Evolutionary conservation across 2,113 vertebrate species (phyloP).

Genomic region (Gallinago paraguaiae): DNA sequence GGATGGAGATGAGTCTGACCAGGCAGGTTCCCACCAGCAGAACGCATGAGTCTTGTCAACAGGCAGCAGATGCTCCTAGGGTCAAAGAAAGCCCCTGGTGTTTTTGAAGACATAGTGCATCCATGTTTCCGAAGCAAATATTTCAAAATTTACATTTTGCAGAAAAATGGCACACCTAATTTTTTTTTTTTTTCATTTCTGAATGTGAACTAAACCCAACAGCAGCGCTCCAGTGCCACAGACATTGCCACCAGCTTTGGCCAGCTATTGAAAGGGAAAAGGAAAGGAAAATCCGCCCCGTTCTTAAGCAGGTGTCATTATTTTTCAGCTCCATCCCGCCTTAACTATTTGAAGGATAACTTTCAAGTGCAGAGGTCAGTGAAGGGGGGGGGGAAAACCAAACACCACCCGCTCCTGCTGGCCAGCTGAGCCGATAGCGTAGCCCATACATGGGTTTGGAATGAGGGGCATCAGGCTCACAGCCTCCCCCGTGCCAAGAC

Average conservation of each 20-base stretch:
- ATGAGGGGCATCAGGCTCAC: conserved; percentile 50
- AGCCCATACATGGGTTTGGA: conserved; percentile 77
- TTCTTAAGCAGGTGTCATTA: neutral
- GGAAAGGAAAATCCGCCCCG: neutral
- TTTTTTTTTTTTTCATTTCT: neutral
- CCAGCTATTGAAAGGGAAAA: neutral
- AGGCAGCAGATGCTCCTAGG: neutral
- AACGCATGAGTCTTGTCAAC: rapidly evolving
- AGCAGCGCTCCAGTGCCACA: neutral
- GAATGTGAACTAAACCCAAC: neutral
- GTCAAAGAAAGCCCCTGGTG: neutral
- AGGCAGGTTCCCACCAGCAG: neutral
- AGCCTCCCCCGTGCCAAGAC: conserved; percentile 52
- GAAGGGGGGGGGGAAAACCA: too few relatives aligned
- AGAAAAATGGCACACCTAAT: neutral
- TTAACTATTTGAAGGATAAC: conserved; percentile 31
- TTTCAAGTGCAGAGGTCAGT: neutral
- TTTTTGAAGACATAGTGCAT: neutral
- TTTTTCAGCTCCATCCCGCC: neutral
- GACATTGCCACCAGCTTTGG: neutral
- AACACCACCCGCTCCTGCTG: neutral
- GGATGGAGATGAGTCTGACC: rapidly evolving
- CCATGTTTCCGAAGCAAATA: neutral
- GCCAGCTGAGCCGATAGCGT: neutral
- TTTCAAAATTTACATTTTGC: neutral